A percentile compares a stretch with the other conserved stretches of the same genome.
Evolutionary conservation across 2,113 vertebrate species (phyloP).

Genomic region (Cebidichthys violaceus): DNA sequence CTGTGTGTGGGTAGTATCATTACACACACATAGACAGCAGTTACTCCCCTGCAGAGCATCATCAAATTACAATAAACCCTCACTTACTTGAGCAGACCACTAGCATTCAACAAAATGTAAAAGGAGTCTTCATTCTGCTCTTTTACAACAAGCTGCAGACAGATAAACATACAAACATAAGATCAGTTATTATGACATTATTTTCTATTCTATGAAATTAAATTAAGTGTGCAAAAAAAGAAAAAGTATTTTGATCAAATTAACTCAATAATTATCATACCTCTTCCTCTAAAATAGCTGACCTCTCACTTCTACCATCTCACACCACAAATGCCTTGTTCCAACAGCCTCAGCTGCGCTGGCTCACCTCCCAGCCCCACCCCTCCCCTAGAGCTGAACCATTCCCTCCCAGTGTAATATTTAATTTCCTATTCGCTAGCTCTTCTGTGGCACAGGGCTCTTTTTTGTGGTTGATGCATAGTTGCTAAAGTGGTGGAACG

Average conservation of each 20-base stretch:
- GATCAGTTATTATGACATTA: background rate
- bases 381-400: constrained; percentile 61
- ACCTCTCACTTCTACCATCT: constrained; percentile 49
- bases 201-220: constrained; percentile 25
- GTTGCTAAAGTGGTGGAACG: constrained; percentile 82
- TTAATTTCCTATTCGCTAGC: constrained; percentile 83
- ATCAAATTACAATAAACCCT: constrained; percentile 53
- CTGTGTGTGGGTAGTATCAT: constrained; percentile 62
- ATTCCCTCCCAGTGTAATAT: constrained; percentile 82
- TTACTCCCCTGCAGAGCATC: constrained; percentile 37
- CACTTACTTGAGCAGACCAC: constrained; percentile 32
- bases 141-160: constrained; percentile 8
- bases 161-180: constrained; percentile 1
- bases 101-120: constrained; percentile 12
- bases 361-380: constrained; percentile 40
- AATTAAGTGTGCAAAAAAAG: constrained; percentile 65
- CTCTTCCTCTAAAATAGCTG: constrained; percentile 58
- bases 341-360: constrained; percentile 42
- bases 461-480: constrained; percentile 83
- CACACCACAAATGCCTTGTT: constrained; percentile 55
- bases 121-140: constrained; percentile 1
- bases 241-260: constrained; percentile 73
- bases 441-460: constrained; percentile 75
- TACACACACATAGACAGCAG: constrained; percentile 27
- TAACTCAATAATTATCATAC: constrained; percentile 72